Conservation (phyloP, 92 coral and sea anemone genomes). For the Porites cylindrica region DNA sequence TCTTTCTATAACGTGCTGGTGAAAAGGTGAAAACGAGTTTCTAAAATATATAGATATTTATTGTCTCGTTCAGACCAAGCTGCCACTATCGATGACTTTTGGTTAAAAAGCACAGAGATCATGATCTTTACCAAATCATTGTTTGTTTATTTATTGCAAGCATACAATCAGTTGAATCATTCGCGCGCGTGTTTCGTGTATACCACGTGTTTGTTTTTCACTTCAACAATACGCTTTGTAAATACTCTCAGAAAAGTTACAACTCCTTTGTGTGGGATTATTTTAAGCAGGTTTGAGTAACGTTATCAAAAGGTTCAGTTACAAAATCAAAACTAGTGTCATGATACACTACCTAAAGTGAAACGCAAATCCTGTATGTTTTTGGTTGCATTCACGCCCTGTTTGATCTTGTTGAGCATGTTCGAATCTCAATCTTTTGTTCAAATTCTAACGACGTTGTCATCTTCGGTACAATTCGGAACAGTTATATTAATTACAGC, state of each 20-base stretch:
- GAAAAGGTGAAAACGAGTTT: background rate
- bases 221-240: conserved; percentile 17
- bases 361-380: background rate
- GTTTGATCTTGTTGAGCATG: too few relatives aligned
- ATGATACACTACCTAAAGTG: background rate
- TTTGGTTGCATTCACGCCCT: too few relatives aligned
- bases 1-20: background rate
- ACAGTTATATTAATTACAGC: background rate
- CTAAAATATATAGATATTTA: background rate
- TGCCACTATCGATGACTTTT: conserved; percentile 14
- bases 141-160: conserved; percentile 29
- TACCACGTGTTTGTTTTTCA: conserved; percentile 38
- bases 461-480: background rate
- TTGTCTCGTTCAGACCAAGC: conserved; percentile 27
- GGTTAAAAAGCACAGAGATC: background rate
- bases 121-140: conserved; percentile 17
- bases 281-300: background rate
- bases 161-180: background rate
- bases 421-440: background rate
- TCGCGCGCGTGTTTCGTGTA: conserved; percentile 4
- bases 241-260: conserved; percentile 11
- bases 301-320: background rate
- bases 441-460: conserved; percentile 2
- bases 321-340: background rate
- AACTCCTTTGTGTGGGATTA: background rate